phyloP scores from a whole-genome alignment of 2,888 invertebrate genomes.

The Exocentrus adspersus region DNA sequence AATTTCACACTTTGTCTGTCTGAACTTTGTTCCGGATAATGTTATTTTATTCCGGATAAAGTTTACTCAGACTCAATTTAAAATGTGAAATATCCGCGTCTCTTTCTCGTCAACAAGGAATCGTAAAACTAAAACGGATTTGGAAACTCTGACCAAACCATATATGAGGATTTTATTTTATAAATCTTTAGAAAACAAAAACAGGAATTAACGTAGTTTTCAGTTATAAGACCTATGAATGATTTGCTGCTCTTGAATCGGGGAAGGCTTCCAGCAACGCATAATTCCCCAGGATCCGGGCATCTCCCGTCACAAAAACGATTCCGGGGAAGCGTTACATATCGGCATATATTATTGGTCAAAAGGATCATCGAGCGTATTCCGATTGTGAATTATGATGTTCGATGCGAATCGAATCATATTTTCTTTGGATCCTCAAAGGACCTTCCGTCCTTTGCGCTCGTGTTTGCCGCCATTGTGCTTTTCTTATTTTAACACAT shows the following conservation, averaged over 20 bases:
- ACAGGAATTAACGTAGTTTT: no score
- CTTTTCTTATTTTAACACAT: conserved; percentile 53
- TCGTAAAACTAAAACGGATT: no score
- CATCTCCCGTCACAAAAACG: conserved; percentile 5
- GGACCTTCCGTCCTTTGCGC: conserved; percentile 49
- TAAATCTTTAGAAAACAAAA: no score
- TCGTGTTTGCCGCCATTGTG: conserved; percentile 31
- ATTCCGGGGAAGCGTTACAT: conserved; percentile 35
- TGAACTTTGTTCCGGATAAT: neutral
- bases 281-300: conserved; percentile 20
- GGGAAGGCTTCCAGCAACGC: no score
- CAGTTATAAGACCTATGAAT: no score
- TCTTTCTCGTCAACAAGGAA: no score
- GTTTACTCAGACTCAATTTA: conserved; percentile 5
- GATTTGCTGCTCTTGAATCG: no score
- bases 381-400: conserved; percentile 64
- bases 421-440: conserved; percentile 63
- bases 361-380: conserved; percentile 62
- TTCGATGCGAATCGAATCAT: conserved; percentile 63
- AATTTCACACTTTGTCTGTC: no score
- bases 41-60: conserved; percentile 10
- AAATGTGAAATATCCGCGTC: conserved; percentile 25
- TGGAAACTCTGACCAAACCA: no score
- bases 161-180: no score
- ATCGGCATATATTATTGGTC: conserved; percentile 64